Evolutionary conservation across 2,113 vertebrate genomes (phyloP).

Genomic region (Tylochromis polylepis): DNA sequence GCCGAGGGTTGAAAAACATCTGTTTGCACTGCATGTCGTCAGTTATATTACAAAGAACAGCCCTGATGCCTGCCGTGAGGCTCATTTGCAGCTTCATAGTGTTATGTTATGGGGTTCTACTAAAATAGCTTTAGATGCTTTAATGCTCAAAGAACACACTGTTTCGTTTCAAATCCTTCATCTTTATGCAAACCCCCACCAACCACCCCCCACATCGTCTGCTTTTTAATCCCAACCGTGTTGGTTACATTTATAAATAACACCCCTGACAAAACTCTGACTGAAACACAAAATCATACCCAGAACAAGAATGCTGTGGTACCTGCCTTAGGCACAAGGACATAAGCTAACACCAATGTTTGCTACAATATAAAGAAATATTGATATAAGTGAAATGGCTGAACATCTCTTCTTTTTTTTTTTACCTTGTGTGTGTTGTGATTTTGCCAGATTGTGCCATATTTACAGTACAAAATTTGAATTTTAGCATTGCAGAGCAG

Average conservation of each 20-base stretch:
- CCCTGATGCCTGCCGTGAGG: neutral
- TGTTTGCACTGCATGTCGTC: neutral
- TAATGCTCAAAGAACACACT: neutral
- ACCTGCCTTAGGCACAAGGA: fast-evolving
- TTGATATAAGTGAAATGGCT: neutral
- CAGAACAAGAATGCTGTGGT: neutral
- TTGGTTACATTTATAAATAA: neutral
- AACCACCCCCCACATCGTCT: neutral
- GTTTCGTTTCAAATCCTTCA: neutral
- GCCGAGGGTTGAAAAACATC: neutral
- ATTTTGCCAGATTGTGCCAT: neutral
- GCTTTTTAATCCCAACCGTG: neutral
- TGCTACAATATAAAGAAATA: neutral
- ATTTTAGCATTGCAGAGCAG: neutral
- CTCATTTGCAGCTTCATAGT: neutral
- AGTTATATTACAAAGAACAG: neutral
- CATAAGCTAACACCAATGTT: neutral
- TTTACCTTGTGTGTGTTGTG: neutral
- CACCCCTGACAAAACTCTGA: neutral
- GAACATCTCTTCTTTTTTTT: neutral
- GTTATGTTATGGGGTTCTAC: too few species aligned
- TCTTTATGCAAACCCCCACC: neutral
- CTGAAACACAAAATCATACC: neutral
- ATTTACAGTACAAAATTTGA: fast-evolving
- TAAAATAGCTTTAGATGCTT: neutral